phyloP scores from a whole-genome alignment of 2,113 vertebrate genomes.

The Triplophysa dalaica region DNA sequence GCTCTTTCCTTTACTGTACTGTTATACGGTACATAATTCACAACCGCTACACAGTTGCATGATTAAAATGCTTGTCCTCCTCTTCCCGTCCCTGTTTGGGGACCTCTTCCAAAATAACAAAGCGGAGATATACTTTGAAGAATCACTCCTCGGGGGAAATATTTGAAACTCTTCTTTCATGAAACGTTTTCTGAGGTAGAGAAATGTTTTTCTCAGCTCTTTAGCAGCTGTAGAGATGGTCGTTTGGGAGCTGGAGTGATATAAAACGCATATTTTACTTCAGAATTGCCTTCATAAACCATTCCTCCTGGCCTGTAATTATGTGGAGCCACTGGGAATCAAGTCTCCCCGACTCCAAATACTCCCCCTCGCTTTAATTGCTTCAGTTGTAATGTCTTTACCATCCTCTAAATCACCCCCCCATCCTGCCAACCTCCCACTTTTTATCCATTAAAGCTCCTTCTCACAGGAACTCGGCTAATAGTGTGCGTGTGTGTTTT shows the following conservation, averaged over 20 bases:
- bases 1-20: constrained; percentile 28
- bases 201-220: constrained; percentile 41
- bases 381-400: constrained; percentile 41
- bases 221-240: constrained; percentile 25
- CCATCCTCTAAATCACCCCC: constrained; percentile 45
- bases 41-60: constrained; percentile 61
- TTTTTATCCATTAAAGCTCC: constrained; percentile 44
- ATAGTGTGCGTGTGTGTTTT: constrained; percentile 51
- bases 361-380: constrained; percentile 47
- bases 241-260: constrained; percentile 42
- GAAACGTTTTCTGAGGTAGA: constrained; percentile 59
- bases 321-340: constrained; percentile 64
- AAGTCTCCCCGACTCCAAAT: constrained; percentile 57
- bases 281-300: constrained; percentile 60
- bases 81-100: constrained; percentile 37
- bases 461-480: constrained; percentile 51
- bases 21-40: constrained; percentile 55
- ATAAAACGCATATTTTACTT: constrained; percentile 60
- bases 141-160: constrained; percentile 64
- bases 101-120: constrained; percentile 65
- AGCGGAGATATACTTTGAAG: constrained; percentile 64
- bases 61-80: constrained; percentile 61
- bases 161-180: constrained; percentile 66
- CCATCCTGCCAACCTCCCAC: constrained; percentile 11
- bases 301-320: constrained; percentile 68